Evolutionary conservation across 2,797 vertebrate genomes (phyloP), one percentile per base, ranked within the genome.

Genomic region (Acomys russatus): DNA sequence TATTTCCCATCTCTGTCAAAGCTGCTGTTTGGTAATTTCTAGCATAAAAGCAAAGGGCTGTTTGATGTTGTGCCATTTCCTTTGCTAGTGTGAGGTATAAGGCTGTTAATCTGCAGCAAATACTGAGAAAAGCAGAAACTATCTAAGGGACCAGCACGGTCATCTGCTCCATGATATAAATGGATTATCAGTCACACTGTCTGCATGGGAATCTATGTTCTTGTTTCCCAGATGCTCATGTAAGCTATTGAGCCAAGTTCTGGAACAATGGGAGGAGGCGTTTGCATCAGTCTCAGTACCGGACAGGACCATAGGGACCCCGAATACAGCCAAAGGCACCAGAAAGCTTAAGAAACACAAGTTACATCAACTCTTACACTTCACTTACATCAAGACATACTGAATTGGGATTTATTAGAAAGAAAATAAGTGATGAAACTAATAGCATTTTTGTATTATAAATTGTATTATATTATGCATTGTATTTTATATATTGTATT

Each of bases 21-120:
- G 73, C 90, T 88, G 73, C 76, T n/a, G 1, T 96, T 96, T 85
- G 63, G 10, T 95, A 12, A 80, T 92, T 94, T 90, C 56, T 90
- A 88, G 71, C 80, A 64, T 59, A 92, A 95, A 91, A 54, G 82
- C 86, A 91, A 70, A 94, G n/a, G 33, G 63, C 77, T 78, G 25
- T 51, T 88, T 91, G 61, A 85, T n/a, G 71, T 77, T 9, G 76
- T 73, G 78, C 54, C 51, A 38, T 92, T 94, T 91, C 51, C 91
- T 90, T 86, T 70, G 33, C 80, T 20, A 9, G 68, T 20, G 90
- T 74, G 87, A 23, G 33, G n/a, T 35, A 54, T 30, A 89, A 94
- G 91, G 74, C 83, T 44, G 11, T 94, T 90, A 73, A 76, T 89
- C 61, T 70, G 23, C 28, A 92, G 88, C 86, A 84, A 79, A 38